Percentiles rank a stretch among this genome's conserved stretches.
Evolutionary conservation across 2,888 invertebrate genomes (phyloP).

Genomic region (Lissonota sp.): DNA sequence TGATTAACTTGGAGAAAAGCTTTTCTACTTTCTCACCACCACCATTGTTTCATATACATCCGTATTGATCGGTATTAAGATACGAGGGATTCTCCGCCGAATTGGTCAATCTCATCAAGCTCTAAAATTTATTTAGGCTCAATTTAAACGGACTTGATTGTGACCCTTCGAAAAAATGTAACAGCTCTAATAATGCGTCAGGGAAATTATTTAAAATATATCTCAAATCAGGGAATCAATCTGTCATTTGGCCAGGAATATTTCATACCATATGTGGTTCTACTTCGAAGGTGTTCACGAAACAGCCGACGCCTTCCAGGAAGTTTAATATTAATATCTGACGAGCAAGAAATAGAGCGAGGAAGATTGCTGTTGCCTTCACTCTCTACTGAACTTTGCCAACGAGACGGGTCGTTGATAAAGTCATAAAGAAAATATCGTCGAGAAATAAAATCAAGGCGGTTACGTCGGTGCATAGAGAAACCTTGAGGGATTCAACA

Average conservation of each 20-base stretch:
- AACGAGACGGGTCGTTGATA: conserved; percentile 45
- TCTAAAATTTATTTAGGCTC: too few relatives aligned
- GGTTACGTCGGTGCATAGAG: too few relatives aligned
- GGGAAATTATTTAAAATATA: too few relatives aligned
- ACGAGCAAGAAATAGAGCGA: conserved; percentile 25
- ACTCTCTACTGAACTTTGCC: neutral
- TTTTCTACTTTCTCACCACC: conserved; percentile 36
- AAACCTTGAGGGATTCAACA: too few relatives aligned
- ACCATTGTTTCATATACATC: neutral
- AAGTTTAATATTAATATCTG: conserved; percentile 62
- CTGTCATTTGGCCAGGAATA: neutral
- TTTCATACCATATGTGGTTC: neutral
- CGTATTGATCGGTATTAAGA: too few relatives aligned
- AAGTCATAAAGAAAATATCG: conserved; percentile 55
- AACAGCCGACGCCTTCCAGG: conserved; percentile 28
- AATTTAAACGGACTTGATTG: too few relatives aligned
- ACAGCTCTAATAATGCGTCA: too few relatives aligned
- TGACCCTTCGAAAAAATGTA: too few relatives aligned
- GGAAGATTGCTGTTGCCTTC: conserved; percentile 19
- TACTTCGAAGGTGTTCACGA: conserved; percentile 17
- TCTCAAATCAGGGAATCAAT: too few relatives aligned
- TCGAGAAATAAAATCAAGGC: neutral
- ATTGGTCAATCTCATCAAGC: too few relatives aligned
- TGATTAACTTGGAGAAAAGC: conserved; percentile 53
- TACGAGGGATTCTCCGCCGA: too few relatives aligned